Percentiles rank a stretch among this genome's conserved stretches.
Conservation (phyloP, 2,797 vertebrate species). For the Macroramphosus scolopax region DNA sequence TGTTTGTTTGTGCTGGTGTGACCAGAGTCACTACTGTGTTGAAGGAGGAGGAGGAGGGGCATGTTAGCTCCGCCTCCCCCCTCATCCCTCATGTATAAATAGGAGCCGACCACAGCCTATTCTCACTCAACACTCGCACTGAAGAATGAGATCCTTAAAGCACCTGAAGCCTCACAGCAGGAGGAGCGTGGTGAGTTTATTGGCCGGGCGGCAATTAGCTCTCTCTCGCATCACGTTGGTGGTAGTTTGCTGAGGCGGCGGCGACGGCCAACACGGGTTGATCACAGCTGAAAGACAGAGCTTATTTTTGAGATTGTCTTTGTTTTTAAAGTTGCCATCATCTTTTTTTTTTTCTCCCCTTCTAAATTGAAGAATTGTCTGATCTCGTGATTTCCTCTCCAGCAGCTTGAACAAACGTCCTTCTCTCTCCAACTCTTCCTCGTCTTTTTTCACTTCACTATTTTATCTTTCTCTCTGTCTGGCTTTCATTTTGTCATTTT, state of each 20-base stretch:
- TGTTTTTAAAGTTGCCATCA: conserved; percentile 49
- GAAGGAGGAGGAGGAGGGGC: conserved; percentile 46
- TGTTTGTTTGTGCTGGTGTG: conserved; percentile 42
- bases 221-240: conserved; percentile 35
- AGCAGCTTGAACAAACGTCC: background rate
- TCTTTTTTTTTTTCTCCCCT: background rate
- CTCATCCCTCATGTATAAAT: conserved; percentile 65
- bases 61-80: conserved; percentile 58
- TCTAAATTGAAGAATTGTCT: conserved; percentile 2
- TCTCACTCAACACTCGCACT: conserved; percentile 60
- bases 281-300: conserved; percentile 6
- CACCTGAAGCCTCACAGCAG: conserved; percentile 82
- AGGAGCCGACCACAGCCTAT: conserved; percentile 44
- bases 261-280: conserved; percentile 4
- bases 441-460: conserved; percentile 21
- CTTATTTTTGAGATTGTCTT: conserved; percentile 7
- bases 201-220: conserved; percentile 10
- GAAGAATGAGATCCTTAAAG: conserved; percentile 82
- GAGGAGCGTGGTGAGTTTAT: conserved; percentile 78
- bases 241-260: conserved; percentile 12
- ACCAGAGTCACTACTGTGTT: conserved; percentile 51
- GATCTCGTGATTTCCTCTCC: conserved; percentile 6
- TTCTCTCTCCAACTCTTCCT: conserved; percentile 32
- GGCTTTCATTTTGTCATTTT: conserved; percentile 65
- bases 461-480: conserved; percentile 57